Base-by-base conservation (phyloP, 2,113 vertebrate genomes). In the Lipophrys pholis region DNA sequence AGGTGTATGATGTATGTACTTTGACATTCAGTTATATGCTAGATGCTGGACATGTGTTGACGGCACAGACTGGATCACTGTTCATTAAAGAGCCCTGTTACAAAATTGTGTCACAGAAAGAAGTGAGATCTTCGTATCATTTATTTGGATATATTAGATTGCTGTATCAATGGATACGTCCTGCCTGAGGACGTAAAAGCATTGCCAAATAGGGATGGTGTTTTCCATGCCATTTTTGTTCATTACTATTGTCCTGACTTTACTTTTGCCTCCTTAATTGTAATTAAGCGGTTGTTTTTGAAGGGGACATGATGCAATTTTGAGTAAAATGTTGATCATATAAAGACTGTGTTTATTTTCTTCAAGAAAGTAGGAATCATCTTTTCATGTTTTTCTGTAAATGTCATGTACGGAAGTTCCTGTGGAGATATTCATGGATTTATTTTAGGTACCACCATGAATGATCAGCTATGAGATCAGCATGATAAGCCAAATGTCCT, bases 281-380 rank as follows among this genome's bases (percentile, higher is more conserved):
- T 84, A 61, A 73, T 11, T 71, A 42, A 8, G 60, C 12, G 21
- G 56, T 38, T 53, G 39, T 16, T 69, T 67, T 74, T 11, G 30
- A 40, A 45, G 14, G 38, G 57, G 56, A 12, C 71, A 36, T 48
- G 66, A 78, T 81, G 61, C 5, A 72, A 69, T 78, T 85, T 81
- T 66, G 45, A 89, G 62, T 84, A 90, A 90, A 87, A 65, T 35
- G 30, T 66, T 70, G 61, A 76, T 80, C 60, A 70, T 36, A 86
- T 6, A n/a, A 30, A 40, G 36, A 70, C 11, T 71, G 63, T 70
- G 53, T 79, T 72, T 78, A 11, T 72, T 55, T 15, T 68, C 53
- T 79, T 80, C 70, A 14, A 5, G 15, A 11, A 14, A 52, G 39
- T 42, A 16, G 42, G 50, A 9, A 12, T 41, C n/a, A 45, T n/a